Conservation (phyloP, 2,888 invertebrate species). For the Mythimna vitellina region DNA sequence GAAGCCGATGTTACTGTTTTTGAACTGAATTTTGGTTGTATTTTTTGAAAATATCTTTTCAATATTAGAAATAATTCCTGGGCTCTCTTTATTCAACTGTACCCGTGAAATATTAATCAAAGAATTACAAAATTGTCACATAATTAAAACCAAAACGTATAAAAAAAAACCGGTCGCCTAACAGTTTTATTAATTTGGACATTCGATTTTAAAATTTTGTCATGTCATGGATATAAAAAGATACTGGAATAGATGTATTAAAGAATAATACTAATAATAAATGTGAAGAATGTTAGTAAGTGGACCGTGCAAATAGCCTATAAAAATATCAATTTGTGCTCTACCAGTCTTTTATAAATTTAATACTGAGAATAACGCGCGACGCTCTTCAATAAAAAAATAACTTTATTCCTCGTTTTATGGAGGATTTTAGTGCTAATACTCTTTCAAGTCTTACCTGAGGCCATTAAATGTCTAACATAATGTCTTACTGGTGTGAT, state of each 20-base stretch:
- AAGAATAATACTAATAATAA: constrained; percentile 52
- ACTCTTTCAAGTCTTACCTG: background rate
- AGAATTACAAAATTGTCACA: too few species aligned
- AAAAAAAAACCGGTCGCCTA: too few species aligned
- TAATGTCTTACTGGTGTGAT: background rate
- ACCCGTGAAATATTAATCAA: too few species aligned
- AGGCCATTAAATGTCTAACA: background rate
- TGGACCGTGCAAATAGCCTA: constrained; percentile 40
- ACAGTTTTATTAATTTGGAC: too few species aligned
- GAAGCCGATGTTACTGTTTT: too few species aligned
- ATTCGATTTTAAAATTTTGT: constrained; percentile 16
- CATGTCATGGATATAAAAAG: constrained; percentile 7
- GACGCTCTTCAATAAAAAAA: constrained; percentile 5
- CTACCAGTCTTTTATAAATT: constrained; percentile 15
- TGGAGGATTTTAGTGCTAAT: constrained; percentile 8
- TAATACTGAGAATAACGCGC: constrained; percentile 20
- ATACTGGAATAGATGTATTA: constrained; percentile 17
- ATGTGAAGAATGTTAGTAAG: constrained; percentile 22
- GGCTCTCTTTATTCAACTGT: too few species aligned
- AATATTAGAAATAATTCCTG: too few species aligned
- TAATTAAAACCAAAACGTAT: too few species aligned
- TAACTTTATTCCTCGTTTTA: constrained; percentile 4
- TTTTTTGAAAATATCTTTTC: too few species aligned
- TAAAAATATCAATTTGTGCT: constrained; percentile 54
- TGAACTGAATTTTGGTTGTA: too few species aligned